phyloP scores from a whole-genome alignment of 2,797 vertebrate species.

The Heliangelus exortis region DNA sequence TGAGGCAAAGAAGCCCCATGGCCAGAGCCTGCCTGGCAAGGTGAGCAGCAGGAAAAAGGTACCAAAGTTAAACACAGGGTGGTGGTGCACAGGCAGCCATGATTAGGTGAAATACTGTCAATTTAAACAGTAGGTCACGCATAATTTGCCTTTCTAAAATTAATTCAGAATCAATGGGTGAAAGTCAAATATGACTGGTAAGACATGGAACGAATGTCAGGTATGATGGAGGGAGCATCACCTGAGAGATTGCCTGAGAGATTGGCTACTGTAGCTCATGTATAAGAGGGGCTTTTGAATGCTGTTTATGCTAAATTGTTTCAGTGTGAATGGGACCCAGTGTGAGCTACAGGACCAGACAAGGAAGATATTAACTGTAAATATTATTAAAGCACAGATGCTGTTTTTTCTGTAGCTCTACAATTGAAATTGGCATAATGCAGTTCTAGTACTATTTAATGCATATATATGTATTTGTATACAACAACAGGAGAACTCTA shows the following conservation, averaged over 20 bases:
- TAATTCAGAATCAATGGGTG: neutral
- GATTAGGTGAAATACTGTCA: neutral
- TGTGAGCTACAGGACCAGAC: neutral
- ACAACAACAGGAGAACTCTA: neutral
- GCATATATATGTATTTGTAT: neutral
- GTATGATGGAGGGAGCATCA: neutral
- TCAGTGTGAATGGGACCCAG: neutral
- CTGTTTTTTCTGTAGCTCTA: neutral
- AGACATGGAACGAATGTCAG: neutral
- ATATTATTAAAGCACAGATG: neutral
- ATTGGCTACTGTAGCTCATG: neutral
- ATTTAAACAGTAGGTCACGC: neutral
- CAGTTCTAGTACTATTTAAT: neutral
- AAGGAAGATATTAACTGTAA: neutral
- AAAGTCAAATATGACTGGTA: neutral
- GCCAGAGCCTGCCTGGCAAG: neutral
- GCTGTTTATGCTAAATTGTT: neutral
- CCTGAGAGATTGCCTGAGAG: neutral
- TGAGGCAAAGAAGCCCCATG: fast-evolving
- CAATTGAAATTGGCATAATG: neutral
- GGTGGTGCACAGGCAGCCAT: neutral
- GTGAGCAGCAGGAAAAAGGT: neutral
- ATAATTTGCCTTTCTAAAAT: neutral
- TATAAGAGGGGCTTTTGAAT: neutral
- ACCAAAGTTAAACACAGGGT: neutral